phyloP scores from a whole-genome alignment of 2,113 vertebrate genomes.

The Protobothrops mucrosquamatus region DNA sequence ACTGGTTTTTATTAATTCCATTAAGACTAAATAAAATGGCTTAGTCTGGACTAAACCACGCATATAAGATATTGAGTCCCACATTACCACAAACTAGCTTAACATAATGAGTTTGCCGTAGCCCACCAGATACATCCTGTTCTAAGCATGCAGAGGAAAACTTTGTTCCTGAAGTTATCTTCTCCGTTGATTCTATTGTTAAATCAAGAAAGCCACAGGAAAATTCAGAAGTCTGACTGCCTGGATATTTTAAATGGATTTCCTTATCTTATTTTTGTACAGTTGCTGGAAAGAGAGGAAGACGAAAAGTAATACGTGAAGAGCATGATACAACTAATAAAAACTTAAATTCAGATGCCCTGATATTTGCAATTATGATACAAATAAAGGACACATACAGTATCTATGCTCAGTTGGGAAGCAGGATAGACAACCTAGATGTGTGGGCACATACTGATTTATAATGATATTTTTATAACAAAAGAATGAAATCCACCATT shows the following conservation, averaged over 20 bases:
- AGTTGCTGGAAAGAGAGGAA: not conserved
- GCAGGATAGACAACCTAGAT: not conserved
- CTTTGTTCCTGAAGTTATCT: conserved; percentile 60
- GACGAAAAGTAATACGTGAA: not conserved
- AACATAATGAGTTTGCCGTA: conserved; percentile 51
- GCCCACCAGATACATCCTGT: conserved; percentile 50
- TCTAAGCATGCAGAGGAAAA: conserved; percentile 55
- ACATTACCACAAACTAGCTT: conserved; percentile 21
- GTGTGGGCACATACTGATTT: not conserved
- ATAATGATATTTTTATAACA: not conserved
- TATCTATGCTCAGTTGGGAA: not conserved
- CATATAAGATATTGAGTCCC: conserved; percentile 15
- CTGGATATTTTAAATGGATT: conserved; percentile 23
- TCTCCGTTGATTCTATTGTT: conserved; percentile 61
- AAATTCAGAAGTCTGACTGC: conserved; percentile 45
- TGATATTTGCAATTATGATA: not conserved
- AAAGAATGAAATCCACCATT: not conserved
- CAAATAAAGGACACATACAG: not conserved
- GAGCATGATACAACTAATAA: not conserved
- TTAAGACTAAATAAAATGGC: not conserved
- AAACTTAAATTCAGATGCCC: not conserved
- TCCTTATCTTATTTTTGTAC: not conserved
- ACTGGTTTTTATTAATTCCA: not conserved
- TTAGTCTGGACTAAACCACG: not conserved
- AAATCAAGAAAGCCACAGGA: conserved; percentile 49